Conservation (phyloP, 2,888 invertebrate genomes). For the Drosophila vallismaia region DNA sequence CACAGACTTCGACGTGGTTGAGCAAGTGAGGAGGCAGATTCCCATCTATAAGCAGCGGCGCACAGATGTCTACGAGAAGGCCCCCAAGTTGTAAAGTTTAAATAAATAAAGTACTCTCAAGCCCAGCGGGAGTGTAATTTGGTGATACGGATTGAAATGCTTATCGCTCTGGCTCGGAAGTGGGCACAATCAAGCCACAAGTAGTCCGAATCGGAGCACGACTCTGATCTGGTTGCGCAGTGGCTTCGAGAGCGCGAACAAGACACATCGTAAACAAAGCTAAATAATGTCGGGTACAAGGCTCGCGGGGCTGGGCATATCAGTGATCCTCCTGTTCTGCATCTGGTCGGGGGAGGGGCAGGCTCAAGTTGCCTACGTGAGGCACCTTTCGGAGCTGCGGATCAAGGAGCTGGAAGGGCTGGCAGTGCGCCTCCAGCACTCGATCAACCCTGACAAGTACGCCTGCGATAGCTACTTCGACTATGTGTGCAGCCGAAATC, state of each 20-base stretch:
- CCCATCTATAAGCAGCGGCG: slow-evolving; percentile 91
- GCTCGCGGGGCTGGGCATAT: slow-evolving; percentile 32
- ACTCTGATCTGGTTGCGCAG: slow-evolving; percentile 35
- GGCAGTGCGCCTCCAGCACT: slow-evolving; percentile 71
- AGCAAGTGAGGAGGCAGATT: slow-evolving; percentile 92
- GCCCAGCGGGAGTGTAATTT: slow-evolving; percentile 33
- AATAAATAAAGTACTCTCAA: slow-evolving; percentile 13
- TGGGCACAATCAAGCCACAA: slow-evolving; percentile 14
- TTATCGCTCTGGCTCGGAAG: slow-evolving; percentile 37
- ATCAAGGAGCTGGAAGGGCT: slow-evolving; percentile 75
- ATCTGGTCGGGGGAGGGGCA: slow-evolving; percentile 14
- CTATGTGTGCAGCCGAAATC: slow-evolving; percentile 80
- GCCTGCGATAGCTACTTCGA: slow-evolving; percentile 81
- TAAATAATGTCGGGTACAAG: slow-evolving; percentile 4
- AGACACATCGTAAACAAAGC: slow-evolving; percentile 20
- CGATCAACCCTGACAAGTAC: slow-evolving; percentile 75
- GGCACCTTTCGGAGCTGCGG: slow-evolving; percentile 76
- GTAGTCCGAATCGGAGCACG: not conserved
- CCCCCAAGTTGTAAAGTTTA: slow-evolving; percentile 24
- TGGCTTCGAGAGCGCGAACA: slow-evolving; percentile 34
- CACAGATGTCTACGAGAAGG: slow-evolving; percentile 89
- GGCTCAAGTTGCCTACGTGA: slow-evolving; percentile 68
- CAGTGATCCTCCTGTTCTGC: slow-evolving; percentile 34
- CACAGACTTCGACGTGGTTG: slow-evolving; percentile 88
- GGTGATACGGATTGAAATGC: slow-evolving; percentile 44